Base-by-base conservation (phyloP, 2,113 vertebrate species). In the Sarotherodon lohbergeri region DNA sequence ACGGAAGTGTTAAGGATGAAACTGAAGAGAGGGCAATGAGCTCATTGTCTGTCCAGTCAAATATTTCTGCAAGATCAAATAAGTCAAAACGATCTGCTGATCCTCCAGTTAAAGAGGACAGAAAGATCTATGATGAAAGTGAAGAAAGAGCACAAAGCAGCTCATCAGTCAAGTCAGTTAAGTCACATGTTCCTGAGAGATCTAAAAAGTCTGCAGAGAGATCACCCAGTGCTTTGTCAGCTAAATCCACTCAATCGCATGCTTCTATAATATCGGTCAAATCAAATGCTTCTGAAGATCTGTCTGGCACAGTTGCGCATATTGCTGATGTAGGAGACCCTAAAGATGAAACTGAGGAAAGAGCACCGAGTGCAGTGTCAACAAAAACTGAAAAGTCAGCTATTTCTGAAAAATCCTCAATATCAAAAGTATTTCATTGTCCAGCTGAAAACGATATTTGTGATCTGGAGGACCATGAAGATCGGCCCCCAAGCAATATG, bases 341-440 rank as follows among this genome's bases (percentile, higher is more conserved):
- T n/a, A 78, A 27, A 55, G 86, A 86, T 17, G 90, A 87, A 80
- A 3, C 12, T 43, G n/a, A 86, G 27, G 80, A 93, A 2, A 93
- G 92, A 91, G 17, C 88, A 41, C 57, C 5, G 2, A 95, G 93
- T 73, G 88, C 80, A 16, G 66, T 63, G 46, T 96, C 96, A 19
- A 29, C 76, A 0, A 91, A 85, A 68, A 73, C 90, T 12, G n/a
- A 52, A 46, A 92, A 88, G 14, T 92, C 88, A 6, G 7, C 71
- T 19, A 11, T 24, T 78, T 95, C 87, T 71, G 90, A 43, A 4
- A 93, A 90, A 9, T 90, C 73, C 34, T 6, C 89, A 12, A 13
- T 57, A n/a, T 66, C 41, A 24, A 89, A 88, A 29, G 68, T 7
- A 66, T 29, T 19, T 1, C 61, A 82, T 17, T 68, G 4, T 56